Percentiles rank a stretch among this genome's conserved stretches.
Conservation (phyloP, 2,888 invertebrate genomes). For the Zootermopsis nevadensis region DNA sequence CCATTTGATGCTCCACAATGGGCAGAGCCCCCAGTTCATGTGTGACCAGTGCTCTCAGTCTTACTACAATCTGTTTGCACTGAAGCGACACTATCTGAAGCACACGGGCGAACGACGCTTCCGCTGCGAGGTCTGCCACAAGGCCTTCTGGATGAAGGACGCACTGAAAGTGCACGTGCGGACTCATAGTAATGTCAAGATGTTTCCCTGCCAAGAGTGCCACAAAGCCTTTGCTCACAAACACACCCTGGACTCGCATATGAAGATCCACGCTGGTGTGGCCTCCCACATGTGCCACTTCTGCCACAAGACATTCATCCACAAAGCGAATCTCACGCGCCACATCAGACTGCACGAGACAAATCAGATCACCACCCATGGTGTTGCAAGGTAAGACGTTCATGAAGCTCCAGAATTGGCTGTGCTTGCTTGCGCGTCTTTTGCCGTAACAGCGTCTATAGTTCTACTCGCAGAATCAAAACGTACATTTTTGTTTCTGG, state of each 20-base stretch:
- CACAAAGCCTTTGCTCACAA: conserved; percentile 68
- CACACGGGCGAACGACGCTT: conserved; percentile 52
- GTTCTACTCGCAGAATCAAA: no score
- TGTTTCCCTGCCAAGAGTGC: conserved; percentile 67
- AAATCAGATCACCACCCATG: not conserved
- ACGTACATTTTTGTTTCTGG: no score
- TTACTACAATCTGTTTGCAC: conserved; percentile 44
- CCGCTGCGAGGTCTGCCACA: conserved; percentile 66
- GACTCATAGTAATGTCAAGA: conserved; percentile 68
- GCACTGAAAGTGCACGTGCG: conserved; percentile 67
- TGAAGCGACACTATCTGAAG: conserved; percentile 55
- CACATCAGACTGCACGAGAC: conserved; percentile 38
- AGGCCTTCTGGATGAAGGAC: conserved; percentile 66
- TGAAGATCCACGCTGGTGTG: conserved; percentile 66
- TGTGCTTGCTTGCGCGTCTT: no score
- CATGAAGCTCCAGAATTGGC: no score
- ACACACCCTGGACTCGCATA: conserved; percentile 67
- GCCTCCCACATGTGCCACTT: conserved; percentile 65
- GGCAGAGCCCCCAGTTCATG: conserved; percentile 37
- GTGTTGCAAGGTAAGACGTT: no score
- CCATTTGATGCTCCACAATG: conserved; percentile 42
- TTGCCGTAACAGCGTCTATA: no score
- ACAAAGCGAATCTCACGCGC: conserved; percentile 41
- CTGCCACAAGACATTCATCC: conserved; percentile 65
- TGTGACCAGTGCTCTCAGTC: conserved; percentile 42